Evolutionary conservation across 2,888 invertebrate genomes (phyloP), one percentile per base, ranked within the genome.

Genomic region (Apodemia mormo): DNA sequence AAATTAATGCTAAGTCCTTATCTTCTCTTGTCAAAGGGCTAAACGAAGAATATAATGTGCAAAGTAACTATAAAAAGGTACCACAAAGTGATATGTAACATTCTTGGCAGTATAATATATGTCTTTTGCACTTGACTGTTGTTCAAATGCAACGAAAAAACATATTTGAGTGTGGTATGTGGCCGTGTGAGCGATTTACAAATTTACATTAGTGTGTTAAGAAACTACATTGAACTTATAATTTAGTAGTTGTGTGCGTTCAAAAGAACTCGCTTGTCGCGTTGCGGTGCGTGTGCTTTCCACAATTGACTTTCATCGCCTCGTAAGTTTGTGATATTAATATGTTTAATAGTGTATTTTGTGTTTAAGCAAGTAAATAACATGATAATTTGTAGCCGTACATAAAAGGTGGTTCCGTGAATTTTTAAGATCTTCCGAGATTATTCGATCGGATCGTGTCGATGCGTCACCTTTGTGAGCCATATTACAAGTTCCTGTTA

Each of bases 381-480:
- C 81, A 80, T 72, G 68, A 65, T 67, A 66, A 67, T 68, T 69
- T 40, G 70, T 45, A 70, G 61, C 69, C 69, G 71, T 67, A 69
- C 75, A 40, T 43, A 65, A 71, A 71, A 72, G 71, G 71, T 71
- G 52, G 71, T 72, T 73, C 74, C 76, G 74, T 78, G 77, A 76
- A 78, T 71, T 49, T 74, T 73, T 68, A 76, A 80, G 76, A 84
- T 83, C 81, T 77, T 78, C 81, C 80, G 83, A 82, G 86, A 88
- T 85, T 89, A 89, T 88, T 90, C 86, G 87, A 87, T 90, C 82
- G 89, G 87, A 89, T 90, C 89, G 89, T 91, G 90, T 91, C 91
- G 92, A 92, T 92, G 92, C 92, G 92, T 92, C 92, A 92, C 91
- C 91, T 89, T 89, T 89, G 92, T 90, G 88, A 91, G 90, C 91